Conservation (phyloP, 2,888 invertebrate genomes). For the Platerodrilus igneus region DNA sequence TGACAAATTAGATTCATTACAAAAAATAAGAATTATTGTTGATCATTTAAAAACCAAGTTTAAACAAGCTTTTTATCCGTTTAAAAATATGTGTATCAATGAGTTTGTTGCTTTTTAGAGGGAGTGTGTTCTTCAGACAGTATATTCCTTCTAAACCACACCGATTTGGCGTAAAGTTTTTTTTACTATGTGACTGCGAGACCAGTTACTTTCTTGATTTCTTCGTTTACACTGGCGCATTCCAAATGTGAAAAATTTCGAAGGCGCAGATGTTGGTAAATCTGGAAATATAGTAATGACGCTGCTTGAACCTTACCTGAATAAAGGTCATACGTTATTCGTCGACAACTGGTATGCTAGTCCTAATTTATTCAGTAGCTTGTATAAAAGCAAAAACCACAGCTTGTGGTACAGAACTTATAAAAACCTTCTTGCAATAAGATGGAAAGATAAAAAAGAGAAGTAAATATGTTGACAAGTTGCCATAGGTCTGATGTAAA, state of each 20-base stretch:
- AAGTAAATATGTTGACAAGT: too few species aligned
- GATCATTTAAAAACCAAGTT: constrained; percentile 8
- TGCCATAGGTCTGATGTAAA: too few species aligned
- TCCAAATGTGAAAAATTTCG: constrained; percentile 3
- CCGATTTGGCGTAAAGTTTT: constrained; percentile 12
- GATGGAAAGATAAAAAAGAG: too few species aligned
- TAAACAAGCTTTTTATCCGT: constrained; percentile 1
- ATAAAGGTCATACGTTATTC: constrained; percentile 8
- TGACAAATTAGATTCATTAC: constrained; percentile 2
- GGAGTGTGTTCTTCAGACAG: constrained; percentile 8
- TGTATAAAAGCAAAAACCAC: neutral
- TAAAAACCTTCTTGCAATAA: too few species aligned
- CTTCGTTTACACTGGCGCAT: constrained; percentile 8
- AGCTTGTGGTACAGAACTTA: constrained; percentile 10
- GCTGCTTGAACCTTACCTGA: neutral
- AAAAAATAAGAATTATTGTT: constrained; percentile 12
- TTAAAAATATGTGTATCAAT: constrained; percentile 9
- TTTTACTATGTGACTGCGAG: constrained; percentile 5
- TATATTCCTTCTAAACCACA: constrained; percentile 11
- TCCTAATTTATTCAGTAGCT: neutral
- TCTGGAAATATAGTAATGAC: constrained; percentile 4
- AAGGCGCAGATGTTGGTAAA: constrained; percentile 4
- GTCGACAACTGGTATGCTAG: constrained; percentile 8
- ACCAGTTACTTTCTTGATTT: constrained; percentile 2
- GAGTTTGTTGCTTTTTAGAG: constrained; percentile 10